Evolutionary conservation across 2,888 invertebrate species (phyloP).

Genomic region (Drosophila crucigera): DNA sequence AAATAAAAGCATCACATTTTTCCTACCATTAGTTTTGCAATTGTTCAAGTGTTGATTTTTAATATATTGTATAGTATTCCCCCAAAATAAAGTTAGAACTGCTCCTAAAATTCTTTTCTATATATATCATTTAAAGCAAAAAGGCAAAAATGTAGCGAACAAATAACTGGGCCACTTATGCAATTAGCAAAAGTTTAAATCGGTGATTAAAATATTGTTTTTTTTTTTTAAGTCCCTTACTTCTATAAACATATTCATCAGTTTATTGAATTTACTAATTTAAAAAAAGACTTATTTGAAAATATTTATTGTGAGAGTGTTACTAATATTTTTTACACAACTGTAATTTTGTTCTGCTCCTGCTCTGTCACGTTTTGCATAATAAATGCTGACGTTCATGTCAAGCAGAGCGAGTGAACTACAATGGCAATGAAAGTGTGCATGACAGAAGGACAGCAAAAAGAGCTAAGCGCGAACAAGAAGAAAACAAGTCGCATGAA

Average conservation of each 20-base stretch:
- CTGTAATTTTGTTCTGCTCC: constrained; percentile 44
- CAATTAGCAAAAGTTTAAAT: background rate
- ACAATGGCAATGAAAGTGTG: constrained; percentile 47
- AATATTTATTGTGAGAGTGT: background rate
- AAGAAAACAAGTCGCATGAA: constrained; percentile 57
- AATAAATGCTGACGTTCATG: constrained; percentile 67
- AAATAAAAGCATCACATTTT: background rate
- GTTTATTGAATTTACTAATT: background rate
- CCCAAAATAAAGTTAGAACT: background rate
- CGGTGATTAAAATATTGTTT: background rate
- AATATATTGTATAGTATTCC: background rate
- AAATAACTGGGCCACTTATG: background rate
- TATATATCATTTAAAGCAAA: background rate
- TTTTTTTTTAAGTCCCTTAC: background rate
- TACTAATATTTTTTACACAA: background rate
- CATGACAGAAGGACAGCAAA: constrained; percentile 21
- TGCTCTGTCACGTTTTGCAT: constrained; percentile 72
- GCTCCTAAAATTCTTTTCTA: background rate
- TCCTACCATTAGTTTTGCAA: background rate
- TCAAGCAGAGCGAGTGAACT: constrained; percentile 34
- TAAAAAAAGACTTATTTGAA: background rate
- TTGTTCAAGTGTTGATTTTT: no score
- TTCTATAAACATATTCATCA: background rate
- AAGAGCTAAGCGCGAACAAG: constrained; percentile 12
- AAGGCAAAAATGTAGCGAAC: background rate